Base-by-base conservation (phyloP, 2,797 vertebrate genomes). In the Petrocephalus sullivani region DNA sequence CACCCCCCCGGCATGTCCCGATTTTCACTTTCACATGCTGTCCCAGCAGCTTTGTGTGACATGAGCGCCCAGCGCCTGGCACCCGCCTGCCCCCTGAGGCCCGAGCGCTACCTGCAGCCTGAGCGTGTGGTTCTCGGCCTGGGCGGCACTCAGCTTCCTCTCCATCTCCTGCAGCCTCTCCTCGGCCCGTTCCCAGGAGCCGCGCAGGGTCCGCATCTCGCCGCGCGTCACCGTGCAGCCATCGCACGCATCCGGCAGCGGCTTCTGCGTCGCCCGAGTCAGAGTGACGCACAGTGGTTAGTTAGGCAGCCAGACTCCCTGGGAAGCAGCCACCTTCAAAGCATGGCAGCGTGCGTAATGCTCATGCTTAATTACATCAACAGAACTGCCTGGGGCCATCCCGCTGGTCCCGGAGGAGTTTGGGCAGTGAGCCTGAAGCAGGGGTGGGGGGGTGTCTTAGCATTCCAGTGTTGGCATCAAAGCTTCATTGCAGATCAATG, bases 191-290 rank as follows among this genome's bases (percentile, higher is more conserved):
- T 96, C 94, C 0, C 95, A 96, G 0, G 95, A 96, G 90, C 93
- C 94, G 88, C 93, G 96, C 88, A 99, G 90, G 90, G 89, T 95
- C 91, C 93, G 96, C 92, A 96, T 93, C 90, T 97, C 95, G 6
- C 98, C 97, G 89, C 94, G 95, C 78, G 91, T 95, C 88, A 94
- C 93, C 87, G 96, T 95, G 10, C 97, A 96, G 93, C 92, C 96
- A 91, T 97, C 91, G 88, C 97, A 97, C 91, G 96, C 96, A 83
- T 98, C 97, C 92, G 98, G 95, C 2, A 99, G 93, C 12, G 97
- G 96, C 96, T 97, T 98, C 98, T 99, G 92, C 64, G 90, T 92
- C 90, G 90, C 37, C 89, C 61, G 67, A 87, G 53, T 61, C 91
- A 85, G 3, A 16, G 56, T 9, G 12, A 23, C 33, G 3, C 8